These are phyloP conservation scores for Okamejei kenojei DNA, from an alignment of 2,797 vertebrate species.

Conservation along the genomic window DNA sequence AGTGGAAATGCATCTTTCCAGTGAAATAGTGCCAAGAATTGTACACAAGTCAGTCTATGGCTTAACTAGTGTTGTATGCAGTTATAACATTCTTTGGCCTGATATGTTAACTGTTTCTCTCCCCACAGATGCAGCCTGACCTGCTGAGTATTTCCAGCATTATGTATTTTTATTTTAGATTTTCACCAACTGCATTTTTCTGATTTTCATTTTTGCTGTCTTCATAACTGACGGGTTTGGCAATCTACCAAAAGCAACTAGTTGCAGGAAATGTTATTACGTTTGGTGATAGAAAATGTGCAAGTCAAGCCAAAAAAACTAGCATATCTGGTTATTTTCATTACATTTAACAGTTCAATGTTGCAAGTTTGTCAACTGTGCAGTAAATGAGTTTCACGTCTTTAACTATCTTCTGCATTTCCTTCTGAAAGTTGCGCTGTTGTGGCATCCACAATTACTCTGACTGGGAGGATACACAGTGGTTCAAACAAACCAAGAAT, in stretches of 20 bases:
- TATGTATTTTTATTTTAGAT: no score
- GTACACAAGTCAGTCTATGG: no score
- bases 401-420: background rate
- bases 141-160: no score
- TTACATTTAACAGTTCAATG: background rate
- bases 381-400: background rate
- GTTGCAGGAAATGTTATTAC: background rate
- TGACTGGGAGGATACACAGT: conserved; percentile 86
- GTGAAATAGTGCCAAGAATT: no score
- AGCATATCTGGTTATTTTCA: background rate
- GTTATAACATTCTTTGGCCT: no score
- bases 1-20: no score
- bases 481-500: conserved; percentile 89
- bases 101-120: no score
- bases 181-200: no score
- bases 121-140: no score
- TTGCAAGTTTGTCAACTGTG: background rate
- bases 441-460: conserved; percentile 92
- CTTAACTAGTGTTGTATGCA: no score
- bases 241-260: background rate
- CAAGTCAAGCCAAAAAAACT: background rate
- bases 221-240: background rate
- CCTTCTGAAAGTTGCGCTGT: conserved; percentile 67
- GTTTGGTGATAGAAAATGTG: background rate
- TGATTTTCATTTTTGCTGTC: no score